A percentile compares a stretch with the other conserved stretches of the same genome.
phyloP scores from a whole-genome alignment of 2,888 invertebrate species.

The Blomia tropicalis region DNA sequence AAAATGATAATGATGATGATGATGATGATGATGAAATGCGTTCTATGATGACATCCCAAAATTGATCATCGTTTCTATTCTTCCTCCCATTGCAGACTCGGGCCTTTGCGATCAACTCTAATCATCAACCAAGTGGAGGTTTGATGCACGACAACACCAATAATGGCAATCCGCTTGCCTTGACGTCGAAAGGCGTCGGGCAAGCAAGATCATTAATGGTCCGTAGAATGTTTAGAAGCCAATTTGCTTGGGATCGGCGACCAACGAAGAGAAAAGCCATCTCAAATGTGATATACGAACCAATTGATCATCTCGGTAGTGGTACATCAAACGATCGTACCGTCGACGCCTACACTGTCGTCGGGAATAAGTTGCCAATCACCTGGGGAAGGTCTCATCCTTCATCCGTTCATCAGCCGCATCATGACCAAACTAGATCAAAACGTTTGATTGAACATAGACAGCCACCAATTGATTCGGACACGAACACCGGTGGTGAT shows the following conservation, averaged over 20 bases:
- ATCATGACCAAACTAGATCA: background rate
- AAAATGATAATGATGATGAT: too few species aligned
- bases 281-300: conserved; percentile 6
- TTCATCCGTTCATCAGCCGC: background rate
- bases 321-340: background rate
- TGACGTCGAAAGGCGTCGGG: conserved; percentile 14
- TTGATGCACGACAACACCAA: conserved; percentile 1
- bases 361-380: background rate
- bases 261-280: background rate
- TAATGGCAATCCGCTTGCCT: conserved; percentile 10
- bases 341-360: background rate
- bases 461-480: background rate
- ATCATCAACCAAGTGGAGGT: background rate
- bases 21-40: too few species aligned
- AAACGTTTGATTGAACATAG: background rate
- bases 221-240: conserved; percentile 4
- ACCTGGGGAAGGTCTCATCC: too few species aligned
- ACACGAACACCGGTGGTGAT: background rate
- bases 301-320: background rate
- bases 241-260: background rate
- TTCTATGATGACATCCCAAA: too few species aligned
- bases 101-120: background rate
- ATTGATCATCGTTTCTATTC: too few species aligned
- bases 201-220: background rate
- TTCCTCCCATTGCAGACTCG: background rate